Evolutionary conservation across 64 coral and sea anemone genomes (phyloP).

Genomic region (Montipora sp.): DNA sequence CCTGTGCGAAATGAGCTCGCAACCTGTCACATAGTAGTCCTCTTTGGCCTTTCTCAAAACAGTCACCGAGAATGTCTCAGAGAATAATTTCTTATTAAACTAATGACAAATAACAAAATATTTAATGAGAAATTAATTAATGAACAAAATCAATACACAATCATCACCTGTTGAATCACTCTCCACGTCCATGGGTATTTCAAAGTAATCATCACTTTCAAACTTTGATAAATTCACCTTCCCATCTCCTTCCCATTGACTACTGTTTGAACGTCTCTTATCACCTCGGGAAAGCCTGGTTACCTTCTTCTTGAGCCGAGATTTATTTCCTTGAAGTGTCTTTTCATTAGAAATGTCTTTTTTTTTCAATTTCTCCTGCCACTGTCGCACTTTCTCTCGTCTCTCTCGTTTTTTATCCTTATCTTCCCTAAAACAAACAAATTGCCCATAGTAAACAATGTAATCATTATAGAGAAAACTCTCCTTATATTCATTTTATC

Average conservation of each 20-base stretch:
- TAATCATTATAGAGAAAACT: not conserved
- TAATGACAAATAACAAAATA: no score
- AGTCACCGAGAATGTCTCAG: no score
- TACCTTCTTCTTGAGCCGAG: not conserved
- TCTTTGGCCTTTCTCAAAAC: no score
- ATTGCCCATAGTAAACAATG: not conserved
- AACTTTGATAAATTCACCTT: conserved; percentile 39
- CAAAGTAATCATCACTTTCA: conserved; percentile 92
- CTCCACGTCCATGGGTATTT: conserved; percentile 93
- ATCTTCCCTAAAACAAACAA: conserved; percentile 17
- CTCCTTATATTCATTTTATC: no score
- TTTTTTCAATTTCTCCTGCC: conserved; percentile 74
- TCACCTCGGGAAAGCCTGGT: not conserved
- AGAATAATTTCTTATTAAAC: no score
- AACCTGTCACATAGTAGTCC: no score
- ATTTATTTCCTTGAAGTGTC: conserved; percentile 47
- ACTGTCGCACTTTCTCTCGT: conserved; percentile 70
- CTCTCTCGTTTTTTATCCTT: conserved; percentile 70
- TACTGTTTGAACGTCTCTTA: conserved; percentile 12
- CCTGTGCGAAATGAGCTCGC: no score
- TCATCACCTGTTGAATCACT: conserved; percentile 84
- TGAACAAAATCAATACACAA: no score
- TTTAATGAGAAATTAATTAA: not conserved
- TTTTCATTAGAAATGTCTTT: not conserved
- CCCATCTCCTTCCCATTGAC: not conserved